Evolutionary conservation across 64 coral and sea anemone genomes (phyloP), one percentile per base, ranked within the genome.

Genomic region (Pachyseris speciosa): DNA sequence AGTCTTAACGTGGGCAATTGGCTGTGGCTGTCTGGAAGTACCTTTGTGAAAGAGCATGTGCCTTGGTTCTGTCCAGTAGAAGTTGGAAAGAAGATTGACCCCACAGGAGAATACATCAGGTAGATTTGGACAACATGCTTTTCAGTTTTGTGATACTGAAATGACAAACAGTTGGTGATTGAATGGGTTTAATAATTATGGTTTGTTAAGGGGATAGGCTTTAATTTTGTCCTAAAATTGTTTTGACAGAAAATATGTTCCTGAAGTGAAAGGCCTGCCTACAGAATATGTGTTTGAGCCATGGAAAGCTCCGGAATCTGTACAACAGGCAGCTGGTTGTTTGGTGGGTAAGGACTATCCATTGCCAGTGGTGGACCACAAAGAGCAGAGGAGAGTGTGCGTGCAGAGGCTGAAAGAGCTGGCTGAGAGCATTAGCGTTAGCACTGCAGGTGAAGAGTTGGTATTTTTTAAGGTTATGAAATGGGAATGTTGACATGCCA

Each of bases 191-290:
- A n/a, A n/a, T n/a, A n/a, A n/a, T n/a, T n/a, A n/a, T n/a, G n/a
- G n/a, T n/a, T n/a, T n/a, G n/a, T n/a, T n/a, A n/a, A n/a, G n/a
- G n/a, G n/a, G n/a, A n/a, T n/a, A n/a, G n/a, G n/a, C n/a, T n/a
- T n/a, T n/a, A n/a, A n/a, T n/a, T n/a, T n/a, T n/a, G n/a, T n/a
- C n/a, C n/a, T n/a, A n/a, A n/a, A n/a, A n/a, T n/a, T n/a, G n/a
- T n/a, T n/a, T n/a, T n/a, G n/a, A n/a, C 38, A 96, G 95, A 58
- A 88, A 89, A 85, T 96, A 93, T 53, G 91, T 96, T 34, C 95
- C 95, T 43, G 95, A 96, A 70, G 50, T 96, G 4, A 73, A 66
- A 9, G 67, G 59, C 60, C 61, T 96, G 2, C 86, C 95, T 20
- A 44, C 19, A 25, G 59, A 88, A 52, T 96, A 93, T 52, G 67